Evolutionary conservation across 2,797 vertebrate genomes (phyloP), one percentile per base, ranked within the genome.

Genomic region (Perodicticus potto): DNA sequence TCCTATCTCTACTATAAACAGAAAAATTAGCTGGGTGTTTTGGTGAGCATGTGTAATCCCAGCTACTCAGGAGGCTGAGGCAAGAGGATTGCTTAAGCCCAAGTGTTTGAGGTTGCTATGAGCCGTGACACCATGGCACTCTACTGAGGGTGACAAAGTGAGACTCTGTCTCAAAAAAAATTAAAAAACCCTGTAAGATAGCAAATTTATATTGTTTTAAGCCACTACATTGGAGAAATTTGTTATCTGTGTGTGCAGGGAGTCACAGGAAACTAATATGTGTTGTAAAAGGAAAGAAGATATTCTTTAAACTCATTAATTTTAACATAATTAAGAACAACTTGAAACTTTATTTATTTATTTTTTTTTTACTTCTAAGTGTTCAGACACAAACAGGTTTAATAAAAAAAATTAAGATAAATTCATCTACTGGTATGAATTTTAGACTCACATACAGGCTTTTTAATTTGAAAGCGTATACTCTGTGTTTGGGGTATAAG

Each of bases 291-390:
- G 40, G 65, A 67, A 84, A 20, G 29, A 88, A 86, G 19, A 82
- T 57, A 73, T 49, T 95, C 6, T 70, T 59, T 88, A 78, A 65
- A 45, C 20, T 49, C 8, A 2, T 53, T 85, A 53, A 69, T 86
- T 70, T 89, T 90, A 49, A 16, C 45, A 43, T 59, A 76, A 88
- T 76, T 82, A 93, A 57, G 16, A 93, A 45, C 1, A 93, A 55
- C 32, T 92, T 72, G 29, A 85, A 73, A 73, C 13, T 87, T 95
- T 65, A 87, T n/a, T n/a, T n/a, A n/a, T n/a, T n/a, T n/a, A n/a
- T n/a, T n/a, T n/a, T n/a, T n/a, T n/a, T n/a, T n/a, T 4, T 73
- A 85, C 13, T 63, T 85, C 7, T 43, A 65, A 63, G 37, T 86
- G 29, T 94, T 85, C 65, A 57, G 14, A 93, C 74, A 67, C 65